Conservation (phyloP, 2,113 vertebrate species). For the Odocoileus virginianus region DNA sequence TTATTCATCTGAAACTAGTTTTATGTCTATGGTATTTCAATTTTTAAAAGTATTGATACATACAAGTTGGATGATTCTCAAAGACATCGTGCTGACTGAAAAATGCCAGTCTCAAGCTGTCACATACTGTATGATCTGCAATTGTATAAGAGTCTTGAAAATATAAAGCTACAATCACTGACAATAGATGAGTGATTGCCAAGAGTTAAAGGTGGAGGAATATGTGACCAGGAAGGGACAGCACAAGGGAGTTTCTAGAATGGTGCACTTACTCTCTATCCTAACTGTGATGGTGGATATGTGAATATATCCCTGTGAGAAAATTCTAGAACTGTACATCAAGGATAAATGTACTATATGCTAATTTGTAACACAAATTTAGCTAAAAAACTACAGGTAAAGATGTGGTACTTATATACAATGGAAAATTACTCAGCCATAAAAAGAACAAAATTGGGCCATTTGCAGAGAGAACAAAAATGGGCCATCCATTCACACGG, state of each 20-base stretch:
- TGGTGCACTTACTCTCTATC: background rate
- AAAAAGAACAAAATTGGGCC: background rate
- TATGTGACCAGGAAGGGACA: background rate
- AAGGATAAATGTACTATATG: background rate
- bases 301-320: background rate
- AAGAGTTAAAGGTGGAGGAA: background rate
- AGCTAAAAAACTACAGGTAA: background rate
- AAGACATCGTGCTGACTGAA: background rate
- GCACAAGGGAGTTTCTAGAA: background rate
- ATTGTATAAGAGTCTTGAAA: background rate
- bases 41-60: background rate
- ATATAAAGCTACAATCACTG: background rate
- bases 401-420: background rate
- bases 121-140: background rate
- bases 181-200: background rate
- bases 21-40: background rate
- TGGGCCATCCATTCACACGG: background rate
- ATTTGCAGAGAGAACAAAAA: background rate
- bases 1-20: background rate
- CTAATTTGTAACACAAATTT: background rate
- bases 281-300: background rate
- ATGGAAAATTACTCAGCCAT: background rate
- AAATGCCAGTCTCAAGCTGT: background rate
- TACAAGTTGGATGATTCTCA: background rate
- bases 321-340: background rate